phyloP scores from a whole-genome alignment of 1,140 invertebrate genomes.

The Varroa destructor region DNA sequence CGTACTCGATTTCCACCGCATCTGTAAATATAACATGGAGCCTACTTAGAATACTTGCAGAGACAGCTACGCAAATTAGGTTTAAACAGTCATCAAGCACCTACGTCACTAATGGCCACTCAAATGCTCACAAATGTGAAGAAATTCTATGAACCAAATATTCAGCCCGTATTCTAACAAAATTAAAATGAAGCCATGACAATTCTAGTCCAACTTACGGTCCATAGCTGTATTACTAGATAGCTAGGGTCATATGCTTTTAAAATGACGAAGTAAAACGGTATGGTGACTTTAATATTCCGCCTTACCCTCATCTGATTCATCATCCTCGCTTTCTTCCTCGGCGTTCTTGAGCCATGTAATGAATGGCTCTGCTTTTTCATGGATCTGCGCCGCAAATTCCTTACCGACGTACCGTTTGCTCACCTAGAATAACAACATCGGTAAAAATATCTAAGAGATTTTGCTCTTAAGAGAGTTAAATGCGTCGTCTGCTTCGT shows the following conservation, averaged over 20 bases:
- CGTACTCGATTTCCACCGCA: conserved; percentile 60
- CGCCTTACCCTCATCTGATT: conserved; percentile 50
- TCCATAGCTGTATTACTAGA: too few species aligned
- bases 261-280: too few species aligned
- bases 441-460: neutral
- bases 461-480: neutral
- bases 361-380: conserved; percentile 78
- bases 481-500: neutral
- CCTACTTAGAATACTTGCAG: conserved; percentile 27
- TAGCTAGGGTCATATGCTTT: too few species aligned
- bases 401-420: conserved; percentile 88
- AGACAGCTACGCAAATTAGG: neutral
- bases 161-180: too few species aligned
- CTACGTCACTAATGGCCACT: too few species aligned
- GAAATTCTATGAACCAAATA: too few species aligned
- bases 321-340: conserved; percentile 58
- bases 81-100: neutral
- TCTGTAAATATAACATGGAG: conserved; percentile 23
- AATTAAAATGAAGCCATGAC: too few species aligned
- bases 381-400: conserved; percentile 76
- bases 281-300: conserved; percentile 30
- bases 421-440: conserved; percentile 43
- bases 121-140: too few species aligned
- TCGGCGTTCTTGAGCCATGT: conserved; percentile 94
- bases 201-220: too few species aligned